Evolutionary conservation across 2,888 invertebrate genomes (phyloP), one percentile per base, ranked within the genome.

Genomic region (Ophion ellenae): DNA sequence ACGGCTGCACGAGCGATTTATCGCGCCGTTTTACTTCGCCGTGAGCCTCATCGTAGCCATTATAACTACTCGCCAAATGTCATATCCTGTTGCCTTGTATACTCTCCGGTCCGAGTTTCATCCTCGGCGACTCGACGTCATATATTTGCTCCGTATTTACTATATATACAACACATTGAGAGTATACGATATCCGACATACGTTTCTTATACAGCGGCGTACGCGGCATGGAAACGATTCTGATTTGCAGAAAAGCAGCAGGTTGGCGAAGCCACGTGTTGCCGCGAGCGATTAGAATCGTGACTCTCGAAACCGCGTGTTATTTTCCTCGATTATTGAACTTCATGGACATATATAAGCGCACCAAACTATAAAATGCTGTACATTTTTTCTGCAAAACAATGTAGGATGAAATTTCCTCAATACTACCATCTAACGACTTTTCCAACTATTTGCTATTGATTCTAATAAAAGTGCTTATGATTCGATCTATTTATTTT

Each of bases 1-100:
- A 47, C 78, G 64, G 70, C 70, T 66, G 82, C 77, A 47, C 61
- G 63, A 61, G 59, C 75, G 67, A 79, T 85, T 85, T 85, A 85
- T 85, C 53, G 75, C 71, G 14, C 47, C 47, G 61, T 67, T 74
- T 67, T 67, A 53, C 57, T 66, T 66, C n/a, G n/a, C 24, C 67
- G n/a, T 59, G 36, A 64, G 20, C 47, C 66, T 64, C 87, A 84
- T 86, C 81, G 47, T 14, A 47, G 47, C 87, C 83, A 86, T 87
- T 86, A 87, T 88, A 86, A 88, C 88, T 86, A 84, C 88, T 85
- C 84, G 77, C 87, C 86, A 89, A 89, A 88, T 89, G 86, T 84
- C 87, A 86, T 75, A 82, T 78, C 66, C 76, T 79, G 40, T 74
- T 73, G 73, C 66, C 66, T 80, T 28, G 28, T 73, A 73, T 57